Evolutionary conservation across 1,140 invertebrate species (phyloP).

Genomic region (Drosophila malerkotliana): DNA sequence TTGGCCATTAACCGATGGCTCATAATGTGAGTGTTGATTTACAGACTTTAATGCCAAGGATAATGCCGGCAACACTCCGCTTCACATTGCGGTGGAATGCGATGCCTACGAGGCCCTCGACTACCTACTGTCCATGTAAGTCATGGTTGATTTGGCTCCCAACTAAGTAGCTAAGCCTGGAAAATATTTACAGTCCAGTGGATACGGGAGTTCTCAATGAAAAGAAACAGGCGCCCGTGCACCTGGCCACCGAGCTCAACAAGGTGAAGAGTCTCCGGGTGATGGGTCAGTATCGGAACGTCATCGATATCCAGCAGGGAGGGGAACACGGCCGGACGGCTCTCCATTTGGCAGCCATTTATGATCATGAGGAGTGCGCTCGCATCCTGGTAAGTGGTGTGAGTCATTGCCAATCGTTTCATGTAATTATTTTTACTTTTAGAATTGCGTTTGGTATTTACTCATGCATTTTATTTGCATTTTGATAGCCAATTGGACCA

Average conservation of each 20-base stretch:
- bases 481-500: constrained; percentile 38
- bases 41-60: constrained; percentile 91
- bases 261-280: constrained; percentile 88
- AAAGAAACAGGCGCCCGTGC: constrained; percentile 90
- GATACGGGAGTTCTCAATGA: constrained; percentile 89
- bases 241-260: constrained; percentile 91
- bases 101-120: constrained; percentile 89
- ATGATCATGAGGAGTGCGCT: constrained; percentile 91
- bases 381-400: constrained; percentile 88
- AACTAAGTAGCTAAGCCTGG: not conserved
- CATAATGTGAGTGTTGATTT: constrained; percentile 42
- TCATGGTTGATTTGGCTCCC: constrained; percentile 35
- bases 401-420: constrained; percentile 49
- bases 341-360: constrained; percentile 92
- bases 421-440: constrained; percentile 50
- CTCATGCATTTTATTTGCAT: constrained; percentile 58
- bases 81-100: constrained; percentile 92
- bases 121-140: constrained; percentile 90
- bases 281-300: constrained; percentile 88
- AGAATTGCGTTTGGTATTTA: constrained; percentile 28
- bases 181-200: constrained; percentile 85
- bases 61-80: constrained; percentile 90
- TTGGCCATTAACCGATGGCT: not conserved
- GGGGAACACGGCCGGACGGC: constrained; percentile 92
- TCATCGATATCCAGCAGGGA: constrained; percentile 89